Percentiles rank a stretch among this genome's conserved stretches.
phyloP scores from a whole-genome alignment of 2,888 invertebrate genomes.

The Spatulosminthurus flaviceps region DNA sequence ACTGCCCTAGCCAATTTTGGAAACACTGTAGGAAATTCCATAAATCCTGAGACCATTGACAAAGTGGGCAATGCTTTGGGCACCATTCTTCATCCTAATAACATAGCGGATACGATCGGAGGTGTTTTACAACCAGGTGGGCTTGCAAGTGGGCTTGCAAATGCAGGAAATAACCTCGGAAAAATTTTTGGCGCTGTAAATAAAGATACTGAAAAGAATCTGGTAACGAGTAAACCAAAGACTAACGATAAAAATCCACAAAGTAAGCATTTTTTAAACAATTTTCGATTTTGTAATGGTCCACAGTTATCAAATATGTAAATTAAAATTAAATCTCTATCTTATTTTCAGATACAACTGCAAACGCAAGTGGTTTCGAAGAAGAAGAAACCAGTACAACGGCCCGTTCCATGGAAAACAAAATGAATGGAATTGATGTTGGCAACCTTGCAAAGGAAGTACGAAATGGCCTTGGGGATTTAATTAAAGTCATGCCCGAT shows the following conservation, averaged over 20 bases:
- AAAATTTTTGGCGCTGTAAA: background rate
- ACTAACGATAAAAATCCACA: background rate
- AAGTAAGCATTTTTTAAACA: background rate
- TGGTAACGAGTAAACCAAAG: background rate
- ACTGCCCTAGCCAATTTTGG: background rate
- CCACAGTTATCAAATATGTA: too few species aligned
- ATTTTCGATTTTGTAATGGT: background rate
- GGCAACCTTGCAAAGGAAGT: slow-evolving; percentile 52
- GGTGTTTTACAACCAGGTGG: too few species aligned
- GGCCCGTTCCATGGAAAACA: slow-evolving; percentile 5
- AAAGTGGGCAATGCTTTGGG: background rate
- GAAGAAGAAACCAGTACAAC: slow-evolving; percentile 54
- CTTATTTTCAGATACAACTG: too few species aligned
- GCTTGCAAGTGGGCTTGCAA: too few species aligned
- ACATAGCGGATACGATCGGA: too few species aligned
- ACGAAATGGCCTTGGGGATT: slow-evolving; percentile 56
- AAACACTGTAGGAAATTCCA: background rate
- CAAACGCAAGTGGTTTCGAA: slow-evolving; percentile 54
- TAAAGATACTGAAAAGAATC: background rate
- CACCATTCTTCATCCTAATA: background rate
- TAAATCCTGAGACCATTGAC: background rate
- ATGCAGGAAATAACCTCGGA: background rate
- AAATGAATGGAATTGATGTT: slow-evolving; percentile 43
- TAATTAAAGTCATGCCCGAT: slow-evolving; percentile 61
- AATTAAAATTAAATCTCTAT: too few species aligned